phyloP scores from a whole-genome alignment of 2,797 vertebrate species.

The Apogon hyalosoma region DNA sequence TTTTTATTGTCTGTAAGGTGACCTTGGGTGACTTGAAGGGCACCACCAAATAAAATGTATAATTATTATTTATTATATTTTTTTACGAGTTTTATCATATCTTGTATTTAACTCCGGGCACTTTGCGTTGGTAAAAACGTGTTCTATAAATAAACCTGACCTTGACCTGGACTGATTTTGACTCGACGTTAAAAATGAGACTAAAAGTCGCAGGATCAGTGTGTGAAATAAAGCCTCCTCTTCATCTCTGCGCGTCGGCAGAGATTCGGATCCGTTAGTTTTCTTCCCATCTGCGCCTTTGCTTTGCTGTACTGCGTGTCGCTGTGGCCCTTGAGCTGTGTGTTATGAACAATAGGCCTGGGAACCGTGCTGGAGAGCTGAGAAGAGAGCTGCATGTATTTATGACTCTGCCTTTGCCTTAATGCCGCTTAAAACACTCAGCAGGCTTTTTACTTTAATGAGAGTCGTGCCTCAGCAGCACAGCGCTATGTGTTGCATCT shows the following conservation, averaged over 20 bases:
- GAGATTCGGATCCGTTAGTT: constrained; percentile 19
- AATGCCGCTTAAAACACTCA: constrained; percentile 79
- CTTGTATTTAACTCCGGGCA: too few species aligned
- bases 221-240: too few species aligned
- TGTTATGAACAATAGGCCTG: constrained; percentile 59
- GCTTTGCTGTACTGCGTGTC: constrained; percentile 17
- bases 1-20: too few species aligned
- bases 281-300: constrained; percentile 11
- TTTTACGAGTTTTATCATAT: too few species aligned
- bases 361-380: constrained; percentile 55
- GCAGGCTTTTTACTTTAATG: constrained; percentile 80
- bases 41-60: too few species aligned
- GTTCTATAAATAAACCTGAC: too few species aligned
- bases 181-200: too few species aligned
- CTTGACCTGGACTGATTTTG: too few species aligned
- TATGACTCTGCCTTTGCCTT: constrained; percentile 67
- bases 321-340: constrained; percentile 47
- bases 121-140: too few species aligned
- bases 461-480: constrained; percentile 51
- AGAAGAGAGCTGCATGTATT: constrained; percentile 63
- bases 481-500: constrained; percentile 24
- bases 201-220: too few species aligned
- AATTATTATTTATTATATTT: too few species aligned
- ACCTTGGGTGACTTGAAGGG: too few species aligned
- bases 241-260: not conserved